phyloP scores from a whole-genome alignment of 2,888 invertebrate species.

The Siphlonurus alternatus region DNA sequence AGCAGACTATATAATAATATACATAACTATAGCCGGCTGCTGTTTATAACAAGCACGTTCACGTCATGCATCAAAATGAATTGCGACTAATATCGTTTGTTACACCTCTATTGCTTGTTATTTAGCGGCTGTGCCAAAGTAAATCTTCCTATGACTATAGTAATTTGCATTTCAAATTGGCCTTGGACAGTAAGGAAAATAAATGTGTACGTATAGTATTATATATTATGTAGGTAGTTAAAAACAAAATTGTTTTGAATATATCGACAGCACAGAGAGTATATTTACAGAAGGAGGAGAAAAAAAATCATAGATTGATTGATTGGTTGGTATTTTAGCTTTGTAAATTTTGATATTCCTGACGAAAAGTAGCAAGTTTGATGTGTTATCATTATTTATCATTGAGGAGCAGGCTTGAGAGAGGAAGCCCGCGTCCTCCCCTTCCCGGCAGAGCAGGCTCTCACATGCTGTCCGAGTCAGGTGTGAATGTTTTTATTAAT shows the following conservation, averaged over 20 bases:
- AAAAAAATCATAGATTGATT: too few species aligned
- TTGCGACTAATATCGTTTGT: not conserved
- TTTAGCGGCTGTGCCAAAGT: not conserved
- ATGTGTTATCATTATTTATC: too few species aligned
- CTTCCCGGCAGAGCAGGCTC: too few species aligned
- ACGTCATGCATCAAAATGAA: not conserved
- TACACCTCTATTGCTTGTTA: not conserved
- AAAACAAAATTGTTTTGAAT: not conserved
- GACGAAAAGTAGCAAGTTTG: too few species aligned
- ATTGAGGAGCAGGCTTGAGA: not conserved
- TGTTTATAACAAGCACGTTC: not conserved
- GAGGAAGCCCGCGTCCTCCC: not conserved
- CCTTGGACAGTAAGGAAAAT: not conserved
- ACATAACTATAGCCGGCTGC: too few species aligned
- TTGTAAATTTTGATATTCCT: too few species aligned
- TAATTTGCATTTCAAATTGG: not conserved
- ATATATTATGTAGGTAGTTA: not conserved
- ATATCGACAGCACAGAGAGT: not conserved
- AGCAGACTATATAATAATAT: not conserved
- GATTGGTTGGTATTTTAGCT: too few species aligned
- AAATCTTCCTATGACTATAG: not conserved
- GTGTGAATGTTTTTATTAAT: not conserved
- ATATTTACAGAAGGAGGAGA: not conserved
- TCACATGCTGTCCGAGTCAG: not conserved
- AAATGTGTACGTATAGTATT: not conserved